Evolutionary conservation across 2,888 invertebrate genomes (phyloP).

Genomic region (Phaedon cochleariae): DNA sequence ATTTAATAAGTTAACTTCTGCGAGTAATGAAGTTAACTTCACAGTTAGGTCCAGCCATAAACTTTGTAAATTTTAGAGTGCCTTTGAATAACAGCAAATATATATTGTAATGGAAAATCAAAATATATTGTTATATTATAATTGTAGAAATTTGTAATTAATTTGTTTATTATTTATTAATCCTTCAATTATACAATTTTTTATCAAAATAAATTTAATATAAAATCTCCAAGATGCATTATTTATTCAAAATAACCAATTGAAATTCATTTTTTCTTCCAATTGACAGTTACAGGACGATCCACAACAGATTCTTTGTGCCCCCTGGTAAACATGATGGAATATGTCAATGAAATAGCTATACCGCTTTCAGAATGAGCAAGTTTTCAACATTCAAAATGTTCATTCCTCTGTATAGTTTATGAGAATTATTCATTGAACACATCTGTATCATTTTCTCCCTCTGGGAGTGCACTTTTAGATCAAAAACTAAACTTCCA

Average conservation of each 20-base stretch:
- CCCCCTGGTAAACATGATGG: too few species aligned
- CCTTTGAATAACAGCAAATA: conserved; percentile 45
- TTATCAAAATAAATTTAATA: conserved; percentile 47
- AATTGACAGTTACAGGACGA: too few species aligned
- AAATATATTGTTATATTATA: conserved; percentile 43
- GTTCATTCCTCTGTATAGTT: too few species aligned
- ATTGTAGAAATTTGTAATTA: conserved; percentile 45
- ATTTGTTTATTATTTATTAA: conserved; percentile 50
- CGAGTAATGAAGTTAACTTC: conserved; percentile 26
- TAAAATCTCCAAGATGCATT: conserved; percentile 6
- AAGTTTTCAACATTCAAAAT: too few species aligned
- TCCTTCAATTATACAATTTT: conserved; percentile 49
- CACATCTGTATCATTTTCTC: too few species aligned
- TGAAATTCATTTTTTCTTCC: too few species aligned
- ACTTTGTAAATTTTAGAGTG: conserved; percentile 46
- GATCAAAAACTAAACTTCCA: too few species aligned
- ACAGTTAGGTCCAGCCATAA: conserved; percentile 41
- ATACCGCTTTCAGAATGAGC: too few species aligned
- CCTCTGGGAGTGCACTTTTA: too few species aligned
- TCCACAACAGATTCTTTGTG: too few species aligned
- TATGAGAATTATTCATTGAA: too few species aligned
- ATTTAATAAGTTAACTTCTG: conserved; percentile 39
- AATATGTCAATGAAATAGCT: too few species aligned
- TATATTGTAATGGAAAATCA: conserved; percentile 41
- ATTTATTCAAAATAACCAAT: neutral